These are phyloP conservation scores for Acromyrmex charruanus DNA, from an alignment of 1,140 invertebrate genomes.

Conservation along the genomic window DNA sequence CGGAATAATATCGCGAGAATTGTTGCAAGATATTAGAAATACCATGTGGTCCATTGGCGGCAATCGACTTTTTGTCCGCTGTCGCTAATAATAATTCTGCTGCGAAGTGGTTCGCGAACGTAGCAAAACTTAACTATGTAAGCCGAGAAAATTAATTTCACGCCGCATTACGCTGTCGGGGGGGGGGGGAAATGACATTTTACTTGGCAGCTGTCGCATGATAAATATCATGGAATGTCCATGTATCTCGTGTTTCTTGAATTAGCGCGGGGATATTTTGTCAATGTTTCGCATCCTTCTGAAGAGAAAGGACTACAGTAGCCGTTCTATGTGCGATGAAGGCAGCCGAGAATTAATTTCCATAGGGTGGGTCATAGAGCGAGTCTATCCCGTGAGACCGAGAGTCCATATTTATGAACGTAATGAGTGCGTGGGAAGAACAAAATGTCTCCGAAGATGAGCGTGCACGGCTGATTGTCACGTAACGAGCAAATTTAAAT, in stretches of 20 bases:
- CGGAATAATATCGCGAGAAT: conserved; percentile 26
- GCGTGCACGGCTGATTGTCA: conserved; percentile 52
- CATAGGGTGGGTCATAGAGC: conserved; percentile 12
- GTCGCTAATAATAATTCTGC: conserved; percentile 54
- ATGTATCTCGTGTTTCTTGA: conserved; percentile 18
- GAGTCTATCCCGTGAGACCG: neutral
- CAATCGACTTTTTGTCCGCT: conserved; percentile 9
- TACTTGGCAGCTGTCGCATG: conserved; percentile 30
- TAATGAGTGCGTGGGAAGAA: conserved; percentile 52
- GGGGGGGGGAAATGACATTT: neutral
- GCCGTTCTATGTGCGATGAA: neutral
- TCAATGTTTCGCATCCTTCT: neutral
- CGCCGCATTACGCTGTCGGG: conserved; percentile 10
- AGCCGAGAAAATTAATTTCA: conserved; percentile 59
- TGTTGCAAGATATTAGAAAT: conserved; percentile 48
- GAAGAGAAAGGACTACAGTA: conserved; percentile 38
- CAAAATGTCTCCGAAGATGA: conserved; percentile 43
- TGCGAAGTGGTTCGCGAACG: conserved; percentile 30
- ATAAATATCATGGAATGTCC: conserved; percentile 33
- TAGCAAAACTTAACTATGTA: conserved; percentile 27
- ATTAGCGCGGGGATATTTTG: conserved; percentile 7
- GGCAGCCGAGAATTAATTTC: conserved; percentile 50
- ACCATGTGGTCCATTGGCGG: conserved; percentile 9
- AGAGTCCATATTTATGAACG: conserved; percentile 50
- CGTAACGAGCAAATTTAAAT: conserved; percentile 70